Base-by-base conservation (phyloP, 2,888 invertebrate genomes). In the Gonocerus acuteangulatus region DNA sequence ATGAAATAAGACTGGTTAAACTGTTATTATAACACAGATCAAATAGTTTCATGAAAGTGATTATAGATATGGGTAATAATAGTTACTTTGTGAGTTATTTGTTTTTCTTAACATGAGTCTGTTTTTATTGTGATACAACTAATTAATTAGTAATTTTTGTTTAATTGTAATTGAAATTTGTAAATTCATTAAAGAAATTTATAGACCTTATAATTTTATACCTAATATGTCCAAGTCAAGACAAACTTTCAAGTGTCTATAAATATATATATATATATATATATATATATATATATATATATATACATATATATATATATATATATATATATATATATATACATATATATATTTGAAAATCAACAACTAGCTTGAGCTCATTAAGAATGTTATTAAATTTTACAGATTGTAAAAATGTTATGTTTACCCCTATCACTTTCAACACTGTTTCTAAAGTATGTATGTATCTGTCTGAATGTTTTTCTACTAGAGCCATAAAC, bases 1-100 rank as follows among this genome's bases (percentile, higher is more conserved):
- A 65, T 66, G 62, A 64, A 66, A 68, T 68, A 68, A 68, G 68
- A 68, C 68, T 68, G 68, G 67, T 67, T 68, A 65, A 67, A 66
- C 65, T 68, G 67, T 67, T 68, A 66, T 64, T 63, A 65, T 66
- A 65, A 63, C 64, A 67, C 66, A 67, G 64, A 67, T 68, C 68
- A 67, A 66, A 65, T 67, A 66, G 65, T 63, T 65, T 65, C 59
- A 61, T 62, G 63, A 65, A 58, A 60, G 62, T 57, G 63, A 60
- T 60, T 65, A 60, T 56, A 63, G 62, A 51, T 56, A 54, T 58
- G 61, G 62, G 56, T 62, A 59, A 62, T 60, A 62, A 59, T 62
- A 59, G 61, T 64, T 54, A 48, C 49, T 60, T 64, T 64, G 60
- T 64, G 60, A 56, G 45, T 62, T 62, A 57, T 58, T 66, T 64